Conservation (phyloP, 2,797 vertebrate genomes). For the Clamator glandarius region DNA sequence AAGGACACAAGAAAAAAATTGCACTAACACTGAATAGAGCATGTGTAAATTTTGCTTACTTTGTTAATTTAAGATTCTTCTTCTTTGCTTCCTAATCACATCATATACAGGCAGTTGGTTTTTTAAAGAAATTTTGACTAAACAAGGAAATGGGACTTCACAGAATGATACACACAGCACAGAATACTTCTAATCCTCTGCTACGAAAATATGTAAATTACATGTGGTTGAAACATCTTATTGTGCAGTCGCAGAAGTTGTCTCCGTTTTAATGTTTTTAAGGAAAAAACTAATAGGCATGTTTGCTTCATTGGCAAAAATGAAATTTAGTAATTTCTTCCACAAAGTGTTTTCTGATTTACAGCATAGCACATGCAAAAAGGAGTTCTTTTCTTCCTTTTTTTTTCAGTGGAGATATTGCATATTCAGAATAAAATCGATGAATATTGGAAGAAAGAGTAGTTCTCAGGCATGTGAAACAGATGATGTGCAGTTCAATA, state of each 20-base stretch:
- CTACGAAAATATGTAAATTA: not conserved
- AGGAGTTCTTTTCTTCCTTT: not conserved
- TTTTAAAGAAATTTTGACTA: not conserved
- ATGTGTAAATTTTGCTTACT: not conserved
- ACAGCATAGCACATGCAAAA: not conserved
- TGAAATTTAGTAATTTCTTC: not conserved
- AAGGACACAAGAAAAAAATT: not conserved
- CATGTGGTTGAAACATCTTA: not conserved
- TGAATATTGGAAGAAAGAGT: not conserved
- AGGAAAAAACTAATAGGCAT: not conserved
- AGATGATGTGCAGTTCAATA: not conserved
- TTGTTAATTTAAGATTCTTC: not conserved
- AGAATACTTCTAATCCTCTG: not conserved
- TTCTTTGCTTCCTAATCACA: not conserved
- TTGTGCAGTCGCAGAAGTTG: not conserved
- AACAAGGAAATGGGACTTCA: not conserved
- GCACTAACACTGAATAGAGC: rapidly evolving
- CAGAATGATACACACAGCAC: not conserved
- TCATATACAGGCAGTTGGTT: not conserved
- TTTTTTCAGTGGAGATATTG: not conserved
- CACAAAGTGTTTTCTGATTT: not conserved
- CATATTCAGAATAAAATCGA: not conserved
- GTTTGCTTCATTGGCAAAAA: not conserved
- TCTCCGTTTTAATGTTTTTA: not conserved
- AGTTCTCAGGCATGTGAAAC: not conserved